Evolutionary conservation across 2,797 vertebrate genomes (phyloP), one percentile per base, ranked within the genome.

Genomic region (Pipistrellus nathusii): DNA sequence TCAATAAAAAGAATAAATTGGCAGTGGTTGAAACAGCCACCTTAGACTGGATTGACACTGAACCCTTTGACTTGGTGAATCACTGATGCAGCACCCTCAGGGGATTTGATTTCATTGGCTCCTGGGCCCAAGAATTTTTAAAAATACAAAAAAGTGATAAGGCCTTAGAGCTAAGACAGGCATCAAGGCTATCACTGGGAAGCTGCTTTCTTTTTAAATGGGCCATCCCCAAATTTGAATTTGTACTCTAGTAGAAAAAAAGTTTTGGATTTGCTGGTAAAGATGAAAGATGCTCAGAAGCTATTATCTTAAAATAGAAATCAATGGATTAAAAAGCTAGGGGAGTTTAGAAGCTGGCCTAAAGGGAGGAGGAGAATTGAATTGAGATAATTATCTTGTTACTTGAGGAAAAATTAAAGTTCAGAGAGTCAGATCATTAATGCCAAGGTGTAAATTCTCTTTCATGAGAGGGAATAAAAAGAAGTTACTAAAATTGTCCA

Each of bases 151-250:
- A 95, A 90, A 84, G 25, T 0, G 44, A 91, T 73, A 6, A 89
- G 83, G 90, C 38, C 83, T 71, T 64, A 72, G 44, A 64, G 92
- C 93, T 94, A 96, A 93, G 92, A 85, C 75, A 53, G 71, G 2
- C 30, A 84, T 86, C 38, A 44, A 44, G 69, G n/a, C 82, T 76
- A 75, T 72, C 59, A 72, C 51, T 71, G 35, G 69, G 78, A 95
- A 84, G 30, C 77, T 46, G 77, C 82, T 94, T 88, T 91, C 78
- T 88, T 96, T 91, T 95, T 88, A 91, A 93, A 94, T 30, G 48
- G 82, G 53, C 87, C 72, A 84, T 94, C 85, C 38, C 90, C 44
- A 59, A 81, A 66, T 92, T 69, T 94, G 82, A 91, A 91, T 94
- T 75, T 1, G 2, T 83, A 93, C 96, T 92, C 57, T 46, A 83